These are phyloP conservation scores for Herpetotheres cachinnans DNA, from an alignment of 2,113 vertebrate species.

Conservation along the genomic window DNA sequence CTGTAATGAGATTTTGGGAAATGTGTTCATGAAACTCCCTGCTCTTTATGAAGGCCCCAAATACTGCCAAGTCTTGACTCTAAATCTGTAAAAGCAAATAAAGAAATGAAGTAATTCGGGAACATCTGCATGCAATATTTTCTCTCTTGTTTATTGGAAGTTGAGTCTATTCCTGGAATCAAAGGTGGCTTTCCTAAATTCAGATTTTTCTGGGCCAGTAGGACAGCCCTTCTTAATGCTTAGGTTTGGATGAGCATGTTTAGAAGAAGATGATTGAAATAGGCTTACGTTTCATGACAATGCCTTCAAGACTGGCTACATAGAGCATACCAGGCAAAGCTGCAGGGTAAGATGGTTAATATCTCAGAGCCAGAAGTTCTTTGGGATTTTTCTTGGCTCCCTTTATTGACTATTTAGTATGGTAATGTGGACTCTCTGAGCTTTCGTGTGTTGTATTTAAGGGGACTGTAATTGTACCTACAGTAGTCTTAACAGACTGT, in stretches of 20 bases:
- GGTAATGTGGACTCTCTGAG: background rate
- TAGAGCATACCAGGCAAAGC: background rate
- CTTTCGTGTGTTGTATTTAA: background rate
- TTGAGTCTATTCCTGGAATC: background rate
- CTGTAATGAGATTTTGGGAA: background rate
- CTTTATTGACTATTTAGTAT: background rate
- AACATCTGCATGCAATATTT: background rate
- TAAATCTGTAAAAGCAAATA: background rate
- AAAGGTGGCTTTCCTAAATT: background rate
- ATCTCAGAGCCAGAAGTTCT: background rate
- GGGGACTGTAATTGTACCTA: background rate
- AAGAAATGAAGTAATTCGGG: background rate
- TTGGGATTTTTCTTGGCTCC: background rate
- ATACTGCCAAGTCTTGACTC: background rate
- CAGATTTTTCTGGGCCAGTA: background rate
- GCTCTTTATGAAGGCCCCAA: background rate
- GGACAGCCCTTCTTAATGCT: background rate
- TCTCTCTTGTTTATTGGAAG: background rate
- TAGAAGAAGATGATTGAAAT: background rate
- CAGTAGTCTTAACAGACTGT: background rate
- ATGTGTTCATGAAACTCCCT: accelerated
- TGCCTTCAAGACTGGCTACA: background rate
- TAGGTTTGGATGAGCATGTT: background rate
- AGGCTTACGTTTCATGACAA: background rate
- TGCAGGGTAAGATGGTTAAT: background rate